Base-by-base conservation (phyloP, 2,113 vertebrate species). In the Clarias magur region DNA sequence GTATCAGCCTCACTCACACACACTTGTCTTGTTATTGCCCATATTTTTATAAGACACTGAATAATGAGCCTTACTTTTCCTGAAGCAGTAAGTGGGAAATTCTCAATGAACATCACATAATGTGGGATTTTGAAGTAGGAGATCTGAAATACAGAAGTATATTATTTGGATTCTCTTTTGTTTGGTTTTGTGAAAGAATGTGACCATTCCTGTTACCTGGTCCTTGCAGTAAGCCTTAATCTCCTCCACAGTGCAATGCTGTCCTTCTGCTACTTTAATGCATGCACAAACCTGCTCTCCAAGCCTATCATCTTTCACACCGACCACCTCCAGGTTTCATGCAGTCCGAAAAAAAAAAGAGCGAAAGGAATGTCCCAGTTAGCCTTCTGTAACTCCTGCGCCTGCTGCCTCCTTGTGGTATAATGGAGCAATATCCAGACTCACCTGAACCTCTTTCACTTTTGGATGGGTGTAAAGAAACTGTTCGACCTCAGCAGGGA, bases 221-320 rank as follows among this genome's bases (percentile, higher is more conserved):
- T 95, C 96, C 91, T 95, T 97, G 95, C 98, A 99, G 95, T 93
- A 99, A 48, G 92, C 93, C 92, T 92, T 96, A 79, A 99, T 93
- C 65, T 99, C 98, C 2, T 97, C 95, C 27, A 59, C 76, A n/a
- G 85, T 1, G 82, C 85, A 0, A 95, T 96, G 88, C 94, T 94
- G 1, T 95, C 85, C 90, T 94, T 91, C n/a, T 90, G 91, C 85
- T 59, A 97, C 85, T 53, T 93, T 94, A 90, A 99, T 95, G 87
- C 96, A 98, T 86, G 97, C 98, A 42, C 98, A 99, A 57, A 98
- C 80, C 89, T 99, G 97, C 84, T 99, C 98, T 23, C 98, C 98
- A 97, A 99, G 94, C 34, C 95, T 93, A 0, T 60, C 3, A 23
- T 99, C 98, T 87, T 95, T 92, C 62, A 99, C 96, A 13, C 97